Conservation (phyloP, 2,797 vertebrate genomes). For the Gouania willdenowi region DNA sequence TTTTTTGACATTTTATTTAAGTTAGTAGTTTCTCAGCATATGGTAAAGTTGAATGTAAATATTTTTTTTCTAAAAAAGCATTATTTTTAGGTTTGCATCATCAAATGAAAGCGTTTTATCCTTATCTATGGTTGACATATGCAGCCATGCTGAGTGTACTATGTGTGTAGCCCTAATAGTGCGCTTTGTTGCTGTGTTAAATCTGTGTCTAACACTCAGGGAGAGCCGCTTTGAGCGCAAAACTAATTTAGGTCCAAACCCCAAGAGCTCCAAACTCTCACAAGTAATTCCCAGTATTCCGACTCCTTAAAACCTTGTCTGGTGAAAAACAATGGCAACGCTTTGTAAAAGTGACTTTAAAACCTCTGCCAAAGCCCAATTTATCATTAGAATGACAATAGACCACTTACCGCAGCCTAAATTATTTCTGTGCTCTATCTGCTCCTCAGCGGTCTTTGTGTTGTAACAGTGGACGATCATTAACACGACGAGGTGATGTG, state of each 20-base stretch:
- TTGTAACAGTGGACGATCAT: conserved; percentile 73
- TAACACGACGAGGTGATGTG: conserved; percentile 64
- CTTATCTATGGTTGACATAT: not conserved
- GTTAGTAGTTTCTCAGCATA: no score
- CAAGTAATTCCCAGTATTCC: conserved; percentile 76
- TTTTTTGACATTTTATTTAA: no score
- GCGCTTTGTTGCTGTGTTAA: conserved; percentile 36
- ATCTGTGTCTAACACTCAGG: conserved; percentile 47
- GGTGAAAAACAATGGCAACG: conserved; percentile 75
- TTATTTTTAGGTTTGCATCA: no score
- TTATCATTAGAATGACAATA: conserved; percentile 83
- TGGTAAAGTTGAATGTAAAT: no score
- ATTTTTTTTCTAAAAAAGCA: no score
- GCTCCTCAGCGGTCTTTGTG: conserved; percentile 68
- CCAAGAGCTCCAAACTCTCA: conserved; percentile 73
- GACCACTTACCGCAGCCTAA: conserved; percentile 77
- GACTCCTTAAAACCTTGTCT: conserved; percentile 73
- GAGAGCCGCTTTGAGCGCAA: conserved; percentile 55
- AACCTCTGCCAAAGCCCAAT: conserved; percentile 80
- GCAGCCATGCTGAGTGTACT: conserved; percentile 7
- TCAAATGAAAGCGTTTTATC: not conserved
- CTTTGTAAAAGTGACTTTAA: conserved; percentile 79
- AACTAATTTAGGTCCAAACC: conserved; percentile 78
- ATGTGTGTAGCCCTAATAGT: conserved; percentile 1
- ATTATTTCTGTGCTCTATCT: conserved; percentile 75